Base-by-base conservation (phyloP, 2,797 vertebrate genomes). In the Rhincodon typus region DNA sequence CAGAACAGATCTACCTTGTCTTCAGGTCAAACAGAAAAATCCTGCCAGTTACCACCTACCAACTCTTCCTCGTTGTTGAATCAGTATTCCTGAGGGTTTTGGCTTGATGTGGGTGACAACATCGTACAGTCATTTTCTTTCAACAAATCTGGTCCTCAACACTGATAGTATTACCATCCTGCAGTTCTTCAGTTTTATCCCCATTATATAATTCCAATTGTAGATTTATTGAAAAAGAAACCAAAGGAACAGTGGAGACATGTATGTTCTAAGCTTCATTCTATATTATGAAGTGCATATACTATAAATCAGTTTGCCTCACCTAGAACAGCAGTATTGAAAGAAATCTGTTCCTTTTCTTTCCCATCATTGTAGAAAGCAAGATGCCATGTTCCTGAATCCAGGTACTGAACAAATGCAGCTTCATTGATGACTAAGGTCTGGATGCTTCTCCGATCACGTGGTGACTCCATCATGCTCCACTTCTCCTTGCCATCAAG, bases 401-500 rank as follows among this genome's bases (percentile, higher is more conserved):
- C 99, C 98, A 99, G 96, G 97, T 99, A 99, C 95, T 99, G 99
- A 66, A 99, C 99, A 94, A 99, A 99, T 96, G 99, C 98, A 0
- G 99, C 99, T 96, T 99, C 99, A 4, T 99, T 99, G 96, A 99
- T 98, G 19, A 99, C 98, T 66, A 99, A 98, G 0, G 99, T 99
- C 96, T 99, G 99, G 96, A 99, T 98, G 96, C 99, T 99, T 53
- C 99, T 98, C 4, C 99, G 98, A 27, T 99, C 99, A 95, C 99
- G 97, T 0, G 99, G 99, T 0, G 99, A 98, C 97, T 99, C 99
- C 4, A 99, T 98, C 96, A 99, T 99, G 0, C 99, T 99, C 99
- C 99, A 99, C 97, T 99, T 99, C 98, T 99, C 98, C 95, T 99
- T 99, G 70, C 99, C 99, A 0, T 99, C 99, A 97, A 99, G 97